These are phyloP conservation scores for Myiozetetes cayanensis DNA, from an alignment of 2,113 vertebrate species.

Conservation along the genomic window DNA sequence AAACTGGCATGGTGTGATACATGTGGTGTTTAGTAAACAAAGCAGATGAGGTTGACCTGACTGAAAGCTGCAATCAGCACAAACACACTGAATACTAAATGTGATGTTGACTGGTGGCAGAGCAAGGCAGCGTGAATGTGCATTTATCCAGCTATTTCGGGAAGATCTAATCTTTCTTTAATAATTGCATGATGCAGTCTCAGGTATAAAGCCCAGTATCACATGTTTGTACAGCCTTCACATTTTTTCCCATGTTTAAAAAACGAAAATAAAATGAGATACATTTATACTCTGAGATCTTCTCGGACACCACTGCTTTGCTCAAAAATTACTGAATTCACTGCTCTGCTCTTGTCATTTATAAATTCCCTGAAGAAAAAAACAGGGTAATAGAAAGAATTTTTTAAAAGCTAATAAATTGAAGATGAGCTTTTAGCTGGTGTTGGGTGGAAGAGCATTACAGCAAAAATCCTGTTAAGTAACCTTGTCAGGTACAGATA, in stretches of 20 bases:
- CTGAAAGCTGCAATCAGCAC: conserved; percentile 42
- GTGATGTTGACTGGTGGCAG: not conserved
- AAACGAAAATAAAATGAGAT: not conserved
- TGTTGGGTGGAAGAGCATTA: not conserved
- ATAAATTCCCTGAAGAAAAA: not conserved
- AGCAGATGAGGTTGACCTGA: conserved; percentile 41
- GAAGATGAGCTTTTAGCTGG: not conserved
- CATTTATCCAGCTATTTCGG: not conserved
- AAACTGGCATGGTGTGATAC: conserved; percentile 16
- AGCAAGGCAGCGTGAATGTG: not conserved
- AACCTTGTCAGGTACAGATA: not conserved
- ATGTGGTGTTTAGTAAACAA: conserved; percentile 62
- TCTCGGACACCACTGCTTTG: not conserved
- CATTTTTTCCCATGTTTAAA: not conserved
- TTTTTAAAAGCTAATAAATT: not conserved
- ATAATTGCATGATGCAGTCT: not conserved
- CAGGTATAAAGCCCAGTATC: not conserved
- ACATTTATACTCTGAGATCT: not conserved
- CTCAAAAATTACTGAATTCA: not conserved
- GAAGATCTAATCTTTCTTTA: not conserved
- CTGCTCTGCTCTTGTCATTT: not conserved
- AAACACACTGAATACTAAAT: conserved; percentile 16
- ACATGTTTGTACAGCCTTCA: not conserved
- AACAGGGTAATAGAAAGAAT: accelerated
- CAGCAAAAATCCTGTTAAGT: not conserved